These are phyloP conservation scores for Chironex yamaguchii DNA, from an alignment of 30 jellyfish, hydroid and myxozoan species.

Conservation along the genomic window DNA sequence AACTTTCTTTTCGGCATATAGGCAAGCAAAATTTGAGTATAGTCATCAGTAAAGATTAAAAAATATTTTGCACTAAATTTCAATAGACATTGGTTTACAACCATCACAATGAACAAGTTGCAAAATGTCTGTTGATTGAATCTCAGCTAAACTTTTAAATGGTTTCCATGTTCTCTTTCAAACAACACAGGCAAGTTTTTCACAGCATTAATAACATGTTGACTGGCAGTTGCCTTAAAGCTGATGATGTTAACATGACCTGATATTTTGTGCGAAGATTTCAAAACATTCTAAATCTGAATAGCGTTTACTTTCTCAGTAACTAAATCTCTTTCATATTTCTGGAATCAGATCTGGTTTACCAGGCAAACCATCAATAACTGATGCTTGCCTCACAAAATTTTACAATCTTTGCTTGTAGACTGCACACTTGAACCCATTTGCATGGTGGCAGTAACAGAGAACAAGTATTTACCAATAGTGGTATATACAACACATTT, in stretches of 20 bases:
- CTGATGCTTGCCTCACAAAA: not conserved
- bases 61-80: constrained; percentile 17
- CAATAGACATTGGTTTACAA: constrained; percentile 18
- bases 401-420: constrained; percentile 1
- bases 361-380: constrained; percentile 33
- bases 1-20: constrained; percentile 9
- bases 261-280: constrained; percentile 30
- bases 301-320: constrained; percentile 21
- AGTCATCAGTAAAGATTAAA: constrained; percentile 31
- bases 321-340: constrained; percentile 1
- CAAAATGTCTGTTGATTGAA: not conserved
- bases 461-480: constrained; percentile 13
- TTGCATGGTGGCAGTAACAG: constrained; percentile 49
- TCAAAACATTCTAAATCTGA: not conserved
- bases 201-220: not conserved
- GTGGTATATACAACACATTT: constrained; percentile 28
- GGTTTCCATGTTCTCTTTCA: constrained; percentile 18
- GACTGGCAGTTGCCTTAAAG: not conserved
- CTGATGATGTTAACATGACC: constrained; percentile 57
- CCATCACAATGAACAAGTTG: constrained; percentile 46
- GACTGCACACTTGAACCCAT: constrained; percentile 27
- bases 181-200: not conserved
- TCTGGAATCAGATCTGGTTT: constrained; percentile 38
- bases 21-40: not conserved
- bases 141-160: not conserved